A percentile compares a stretch with the other conserved stretches of the same genome.
These are phyloP conservation scores for Oophaga pumilio DNA, from an alignment of 2,113 vertebrate genomes.

Conservation along the genomic window DNA sequence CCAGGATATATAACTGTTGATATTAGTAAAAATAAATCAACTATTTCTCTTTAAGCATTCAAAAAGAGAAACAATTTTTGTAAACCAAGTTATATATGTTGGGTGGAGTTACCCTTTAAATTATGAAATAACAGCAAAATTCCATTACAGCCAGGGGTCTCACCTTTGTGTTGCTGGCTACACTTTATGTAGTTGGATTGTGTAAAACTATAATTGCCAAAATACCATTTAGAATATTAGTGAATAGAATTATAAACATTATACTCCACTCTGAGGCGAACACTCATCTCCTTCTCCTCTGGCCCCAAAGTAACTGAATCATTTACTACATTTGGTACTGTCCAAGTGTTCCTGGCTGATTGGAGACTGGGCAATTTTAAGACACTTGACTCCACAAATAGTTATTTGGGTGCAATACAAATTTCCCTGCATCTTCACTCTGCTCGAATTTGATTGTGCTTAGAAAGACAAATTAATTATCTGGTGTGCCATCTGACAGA, in stretches of 20 bases:
- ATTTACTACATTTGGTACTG: constrained; percentile 15
- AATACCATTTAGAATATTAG: constrained; percentile 17
- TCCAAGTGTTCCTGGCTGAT: constrained; percentile 31
- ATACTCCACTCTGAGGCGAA: not conserved
- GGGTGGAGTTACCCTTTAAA: not conserved
- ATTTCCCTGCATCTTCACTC: not conserved
- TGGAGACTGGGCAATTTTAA: not conserved
- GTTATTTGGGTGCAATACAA: constrained; percentile 30
- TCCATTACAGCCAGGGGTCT: not conserved
- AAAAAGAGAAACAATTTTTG: not conserved
- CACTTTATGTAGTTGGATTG: not conserved
- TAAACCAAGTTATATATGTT: not conserved
- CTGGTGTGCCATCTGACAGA: not conserved
- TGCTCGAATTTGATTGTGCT: not conserved
- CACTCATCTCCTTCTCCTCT: constrained; percentile 7
- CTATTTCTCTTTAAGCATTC: not conserved
- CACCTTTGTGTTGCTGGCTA: not conserved
- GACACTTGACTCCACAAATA: constrained; percentile 10
- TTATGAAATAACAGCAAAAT: not conserved
- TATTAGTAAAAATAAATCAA: not conserved
- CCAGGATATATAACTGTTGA: not conserved
- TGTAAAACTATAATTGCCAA: not conserved
- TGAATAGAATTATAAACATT: not conserved
- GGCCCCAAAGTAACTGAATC: not conserved
- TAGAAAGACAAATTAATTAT: not conserved